Base-by-base conservation (phyloP, 2,888 invertebrate genomes). In the Germaria angustata region DNA sequence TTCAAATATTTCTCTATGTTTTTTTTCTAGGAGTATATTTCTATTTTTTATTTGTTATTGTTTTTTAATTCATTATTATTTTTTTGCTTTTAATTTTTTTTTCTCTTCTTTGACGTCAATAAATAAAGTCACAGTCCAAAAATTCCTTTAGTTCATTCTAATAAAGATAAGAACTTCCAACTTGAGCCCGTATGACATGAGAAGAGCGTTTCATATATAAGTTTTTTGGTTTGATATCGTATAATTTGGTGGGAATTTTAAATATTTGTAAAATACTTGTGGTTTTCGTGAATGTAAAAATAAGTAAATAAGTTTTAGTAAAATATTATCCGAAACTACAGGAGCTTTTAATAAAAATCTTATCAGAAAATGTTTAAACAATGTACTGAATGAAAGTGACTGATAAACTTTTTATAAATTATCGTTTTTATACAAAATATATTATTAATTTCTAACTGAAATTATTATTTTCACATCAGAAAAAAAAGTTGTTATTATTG, bases 101-200 rank as follows among this genome's bases (percentile, higher is more conserved):
- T 39, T 53, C 3, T 28, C 24, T 57, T 46, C 20, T 61, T 57
- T 72, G 13, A 22, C 51, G 22, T 49, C 39, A 32, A 65, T 66
- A 72, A 65, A 79, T 36, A 72, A n/a, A 79, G 22, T 65, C 72
- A 79, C 72, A 57, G 49, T 72, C 65, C 28, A 65, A 65, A 49
- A 57, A 34, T 53, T 41, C 68, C 20, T 49, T 36, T 15, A 11
- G 46, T 55, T 66, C 46, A 15, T 44, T 46, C 9, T 15, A 36
- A 39, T 15, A n/a, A 24, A 20, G 75, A 75, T 75, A 75, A 75
- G 34, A 63, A 44, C 11, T 11, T 53, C 9, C 22, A 22, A 32
- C 32, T 13, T 34, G 46, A 55, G 55, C 63, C 34, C 28, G 65
- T 13, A n/a, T 36, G 53, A 4, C 44, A 36, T 24, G 32, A 17